These are phyloP conservation scores for Falcaria lacertinaria DNA, from an alignment of 2,888 invertebrate species.

Conservation along the genomic window DNA sequence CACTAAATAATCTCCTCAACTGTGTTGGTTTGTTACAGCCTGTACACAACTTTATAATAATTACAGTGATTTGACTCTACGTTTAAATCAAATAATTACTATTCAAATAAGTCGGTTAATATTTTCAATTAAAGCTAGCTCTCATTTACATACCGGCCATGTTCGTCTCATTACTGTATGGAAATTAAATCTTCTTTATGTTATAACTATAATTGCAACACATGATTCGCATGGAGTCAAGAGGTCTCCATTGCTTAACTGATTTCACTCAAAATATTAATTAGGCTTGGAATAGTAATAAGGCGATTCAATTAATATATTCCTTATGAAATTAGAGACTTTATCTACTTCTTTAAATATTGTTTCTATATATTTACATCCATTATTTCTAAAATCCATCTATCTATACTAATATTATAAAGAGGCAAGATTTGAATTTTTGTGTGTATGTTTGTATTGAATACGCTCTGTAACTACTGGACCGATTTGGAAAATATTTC, in stretches of 20 bases:
- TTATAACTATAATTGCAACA: neutral
- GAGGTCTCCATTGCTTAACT: neutral
- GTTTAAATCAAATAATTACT: neutral
- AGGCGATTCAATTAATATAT: neutral
- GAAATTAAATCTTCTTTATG: neutral
- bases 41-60: too few species aligned
- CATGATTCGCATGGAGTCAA: neutral
- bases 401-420: too few species aligned
- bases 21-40: too few species aligned
- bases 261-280: neutral
- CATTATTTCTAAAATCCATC: too few species aligned
- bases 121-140: neutral
- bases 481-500: too few species aligned
- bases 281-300: neutral
- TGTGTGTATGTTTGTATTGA: too few species aligned
- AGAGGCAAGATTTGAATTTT: too few species aligned
- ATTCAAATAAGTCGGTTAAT: neutral
- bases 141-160: neutral
- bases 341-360: too few species aligned
- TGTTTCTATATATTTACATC: too few species aligned
- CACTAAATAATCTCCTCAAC: too few species aligned
- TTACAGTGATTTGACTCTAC: too few species aligned
- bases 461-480: too few species aligned
- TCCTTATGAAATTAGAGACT: neutral
- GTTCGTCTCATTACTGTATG: neutral